Conservation (phyloP, 30 jellyfish, hydroid and myxozoan species). For the Cassiopea xamachana region DNA sequence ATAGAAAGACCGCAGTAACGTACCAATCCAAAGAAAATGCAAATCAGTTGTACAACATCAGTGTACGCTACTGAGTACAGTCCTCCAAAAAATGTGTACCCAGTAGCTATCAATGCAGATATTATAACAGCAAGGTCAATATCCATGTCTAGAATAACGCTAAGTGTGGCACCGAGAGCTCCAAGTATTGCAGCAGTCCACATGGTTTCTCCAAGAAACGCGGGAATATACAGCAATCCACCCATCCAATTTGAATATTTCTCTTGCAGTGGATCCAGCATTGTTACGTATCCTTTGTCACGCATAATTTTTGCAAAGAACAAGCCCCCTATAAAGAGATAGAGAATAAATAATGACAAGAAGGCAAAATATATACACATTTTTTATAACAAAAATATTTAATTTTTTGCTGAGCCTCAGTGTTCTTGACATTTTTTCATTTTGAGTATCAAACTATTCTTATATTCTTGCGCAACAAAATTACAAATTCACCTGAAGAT, state of each 20-base stretch:
- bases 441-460: no score
- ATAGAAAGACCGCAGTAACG: constrained; percentile 24
- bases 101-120: constrained; percentile 83
- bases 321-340: constrained; percentile 76
- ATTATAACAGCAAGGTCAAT: constrained; percentile 84
- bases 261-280: constrained; percentile 97
- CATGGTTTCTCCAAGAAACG: constrained; percentile 92
- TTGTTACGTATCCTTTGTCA: constrained; percentile 86
- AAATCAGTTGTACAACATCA: constrained; percentile 88
- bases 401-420: no score
- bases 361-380: neutral
- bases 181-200: constrained; percentile 97
- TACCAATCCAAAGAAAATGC: constrained; percentile 92
- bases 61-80: constrained; percentile 92
- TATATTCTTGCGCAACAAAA: no score
- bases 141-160: constrained; percentile 75
- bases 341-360: neutral
- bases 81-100: constrained; percentile 95
- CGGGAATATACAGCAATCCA: constrained; percentile 87
- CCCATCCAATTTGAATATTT: constrained; percentile 95
- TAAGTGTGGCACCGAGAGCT: constrained; percentile 93
- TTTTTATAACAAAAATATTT: no score
- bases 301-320: constrained; percentile 91
- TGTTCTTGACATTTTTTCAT: no score
- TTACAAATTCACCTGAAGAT: no score